phyloP scores from a whole-genome alignment of 1,140 invertebrate genomes.

The Lethrus apterus region DNA sequence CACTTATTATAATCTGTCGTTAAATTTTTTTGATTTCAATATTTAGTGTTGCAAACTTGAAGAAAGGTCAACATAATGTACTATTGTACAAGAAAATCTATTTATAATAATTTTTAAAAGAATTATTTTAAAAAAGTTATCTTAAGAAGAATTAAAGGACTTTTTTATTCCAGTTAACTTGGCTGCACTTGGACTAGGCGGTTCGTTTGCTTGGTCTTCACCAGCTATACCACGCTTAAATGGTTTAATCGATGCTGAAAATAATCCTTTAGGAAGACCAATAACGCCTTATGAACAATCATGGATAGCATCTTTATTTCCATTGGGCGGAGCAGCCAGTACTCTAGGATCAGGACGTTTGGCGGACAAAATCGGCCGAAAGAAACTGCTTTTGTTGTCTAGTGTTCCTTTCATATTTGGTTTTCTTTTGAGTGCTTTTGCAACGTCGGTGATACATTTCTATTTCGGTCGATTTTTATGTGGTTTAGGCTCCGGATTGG shows the following conservation, averaged over 20 bases:
- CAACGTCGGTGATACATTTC: conserved; percentile 43
- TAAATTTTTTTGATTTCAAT: too few species aligned
- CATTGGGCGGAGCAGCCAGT: conserved; percentile 67
- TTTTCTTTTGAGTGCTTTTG: conserved; percentile 56
- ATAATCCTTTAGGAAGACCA: conserved; percentile 29
- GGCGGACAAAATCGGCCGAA: conserved; percentile 6
- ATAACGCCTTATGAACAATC: conserved; percentile 50
- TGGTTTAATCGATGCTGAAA: conserved; percentile 11
- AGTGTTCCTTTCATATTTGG: conserved; percentile 53
- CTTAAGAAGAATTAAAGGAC: background rate
- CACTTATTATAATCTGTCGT: too few species aligned
- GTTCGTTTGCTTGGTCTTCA: conserved; percentile 65
- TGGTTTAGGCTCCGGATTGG: conserved; percentile 60
- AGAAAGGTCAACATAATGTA: too few species aligned
- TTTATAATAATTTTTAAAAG: too few species aligned
- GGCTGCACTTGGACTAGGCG: conserved; percentile 53
- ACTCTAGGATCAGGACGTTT: conserved; percentile 1
- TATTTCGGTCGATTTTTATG: conserved; percentile 48
- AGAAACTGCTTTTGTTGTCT: background rate
- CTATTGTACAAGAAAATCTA: too few species aligned
- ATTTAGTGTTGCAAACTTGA: too few species aligned
- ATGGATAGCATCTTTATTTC: conserved; percentile 74
- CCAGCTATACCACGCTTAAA: conserved; percentile 53
- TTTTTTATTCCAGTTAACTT: conserved; percentile 53
- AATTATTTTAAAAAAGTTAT: too few species aligned